Conservation (phyloP, 2,113 vertebrate genomes). For the Pseudorhombus dupliciocellatus region DNA sequence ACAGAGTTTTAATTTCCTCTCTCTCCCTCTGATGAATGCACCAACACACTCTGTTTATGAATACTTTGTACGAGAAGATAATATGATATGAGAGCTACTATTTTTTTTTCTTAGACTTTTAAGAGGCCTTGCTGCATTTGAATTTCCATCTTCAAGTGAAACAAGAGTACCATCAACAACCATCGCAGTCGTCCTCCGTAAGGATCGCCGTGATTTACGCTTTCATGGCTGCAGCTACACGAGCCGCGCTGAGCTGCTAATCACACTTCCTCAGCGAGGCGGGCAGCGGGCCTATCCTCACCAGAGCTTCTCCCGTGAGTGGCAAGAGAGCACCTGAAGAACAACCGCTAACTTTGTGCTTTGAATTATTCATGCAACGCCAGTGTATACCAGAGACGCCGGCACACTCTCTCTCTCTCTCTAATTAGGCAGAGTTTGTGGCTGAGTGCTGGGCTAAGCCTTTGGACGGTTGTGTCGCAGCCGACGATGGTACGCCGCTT, state of each 20-base stretch:
- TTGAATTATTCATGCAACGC: slow-evolving; percentile 78
- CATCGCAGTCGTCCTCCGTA: slow-evolving; percentile 8
- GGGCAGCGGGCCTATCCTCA: slow-evolving; percentile 3
- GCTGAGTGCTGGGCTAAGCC: slow-evolving; percentile 57
- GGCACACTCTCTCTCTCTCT: slow-evolving; percentile 54
- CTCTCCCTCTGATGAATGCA: neutral
- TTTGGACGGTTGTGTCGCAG: slow-evolving; percentile 61
- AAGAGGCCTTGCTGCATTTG: slow-evolving; percentile 30
- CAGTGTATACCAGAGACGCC: slow-evolving; percentile 52
- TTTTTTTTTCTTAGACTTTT: slow-evolving; percentile 2
- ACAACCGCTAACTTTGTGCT: slow-evolving; percentile 54
- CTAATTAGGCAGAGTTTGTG: slow-evolving; percentile 72
- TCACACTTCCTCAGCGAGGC: slow-evolving; percentile 28
- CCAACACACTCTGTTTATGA: neutral
- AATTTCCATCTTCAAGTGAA: slow-evolving; percentile 4
- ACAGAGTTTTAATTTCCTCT: neutral
- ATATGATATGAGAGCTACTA: slow-evolving; percentile 7
- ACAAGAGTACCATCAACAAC: neutral
- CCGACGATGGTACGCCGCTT: slow-evolving; percentile 44
- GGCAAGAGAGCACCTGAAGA: slow-evolving; percentile 49
- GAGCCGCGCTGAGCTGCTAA: slow-evolving; percentile 50
- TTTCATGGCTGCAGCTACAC: slow-evolving; percentile 27
- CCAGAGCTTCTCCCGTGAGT: slow-evolving; percentile 35
- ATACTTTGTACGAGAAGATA: neutral
- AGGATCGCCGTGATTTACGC: slow-evolving; percentile 30